A percentile compares a stretch with the other conserved stretches of the same genome.
These are phyloP conservation scores for Dendrocopos noguchii DNA, from an alignment of 2,113 vertebrate species.

Conservation along the genomic window DNA sequence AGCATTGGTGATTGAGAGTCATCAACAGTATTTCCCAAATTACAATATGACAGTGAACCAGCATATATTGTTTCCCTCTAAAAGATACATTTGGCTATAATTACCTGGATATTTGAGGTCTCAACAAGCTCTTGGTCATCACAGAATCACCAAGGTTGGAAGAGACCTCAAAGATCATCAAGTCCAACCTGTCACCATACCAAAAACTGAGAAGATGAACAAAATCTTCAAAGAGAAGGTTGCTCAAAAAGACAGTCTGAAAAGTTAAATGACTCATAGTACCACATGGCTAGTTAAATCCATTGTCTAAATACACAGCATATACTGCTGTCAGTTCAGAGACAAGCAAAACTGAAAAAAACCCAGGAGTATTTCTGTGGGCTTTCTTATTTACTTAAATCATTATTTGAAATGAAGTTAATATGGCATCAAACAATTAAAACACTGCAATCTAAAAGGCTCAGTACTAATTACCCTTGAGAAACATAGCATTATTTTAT, in stretches of 20 bases:
- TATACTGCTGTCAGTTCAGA: neutral
- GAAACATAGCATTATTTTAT: neutral
- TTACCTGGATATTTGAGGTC: neutral
- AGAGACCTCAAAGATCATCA: no score
- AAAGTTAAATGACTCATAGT: neutral
- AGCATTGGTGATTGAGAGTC: neutral
- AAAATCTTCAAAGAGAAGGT: neutral
- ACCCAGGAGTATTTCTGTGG: neutral
- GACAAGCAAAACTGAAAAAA: neutral
- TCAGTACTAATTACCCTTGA: neutral
- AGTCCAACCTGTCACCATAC: neutral
- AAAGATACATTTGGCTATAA: neutral
- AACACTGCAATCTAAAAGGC: neutral
- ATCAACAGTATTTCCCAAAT: neutral
- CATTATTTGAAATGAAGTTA: neutral
- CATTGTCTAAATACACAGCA: neutral
- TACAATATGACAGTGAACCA: neutral
- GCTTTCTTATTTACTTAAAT: conserved; percentile 8
- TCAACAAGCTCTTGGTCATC: neutral
- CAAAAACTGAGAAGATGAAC: neutral
- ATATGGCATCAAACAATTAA: neutral
- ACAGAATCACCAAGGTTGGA: no score
- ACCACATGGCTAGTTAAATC: neutral
- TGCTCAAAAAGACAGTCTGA: neutral
- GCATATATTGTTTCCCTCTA: neutral